Conservation (phyloP, 2,888 invertebrate genomes). For the Hemithea aestivaria region DNA sequence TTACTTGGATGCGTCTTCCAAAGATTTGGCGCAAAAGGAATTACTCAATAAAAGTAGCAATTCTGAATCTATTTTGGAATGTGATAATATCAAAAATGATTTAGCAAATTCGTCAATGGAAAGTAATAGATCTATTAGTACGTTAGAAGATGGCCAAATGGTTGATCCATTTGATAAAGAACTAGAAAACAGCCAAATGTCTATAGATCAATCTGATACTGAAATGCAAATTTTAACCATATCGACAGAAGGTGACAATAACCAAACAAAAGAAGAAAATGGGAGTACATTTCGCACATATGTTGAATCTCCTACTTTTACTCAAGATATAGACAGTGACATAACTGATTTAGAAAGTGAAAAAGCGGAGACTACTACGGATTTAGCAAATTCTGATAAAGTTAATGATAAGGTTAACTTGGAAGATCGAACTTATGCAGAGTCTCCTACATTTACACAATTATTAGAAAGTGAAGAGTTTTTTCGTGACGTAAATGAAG, state of each 20-base stretch:
- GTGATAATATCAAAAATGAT: neutral
- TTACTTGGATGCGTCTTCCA: no score
- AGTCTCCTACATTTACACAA: conserved; percentile 17
- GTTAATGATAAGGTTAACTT: no score
- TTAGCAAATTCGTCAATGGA: no score
- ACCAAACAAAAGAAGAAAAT: conserved; percentile 1
- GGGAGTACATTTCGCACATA: conserved; percentile 4
- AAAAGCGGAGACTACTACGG: no score
- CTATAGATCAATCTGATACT: no score
- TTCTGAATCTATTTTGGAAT: conserved; percentile 18
- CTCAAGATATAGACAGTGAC: conserved; percentile 13
- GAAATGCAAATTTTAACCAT: no score
- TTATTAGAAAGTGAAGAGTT: conserved; percentile 17
- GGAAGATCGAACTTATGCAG: conserved; percentile 6
- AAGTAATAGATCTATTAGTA: no score
- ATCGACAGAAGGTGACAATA: neutral
- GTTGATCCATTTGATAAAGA: no score
- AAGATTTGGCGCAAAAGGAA: no score
- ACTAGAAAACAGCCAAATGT: no score
- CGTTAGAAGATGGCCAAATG: no score
- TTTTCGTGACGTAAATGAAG: conserved; percentile 13
- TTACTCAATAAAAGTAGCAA: conserved; percentile 15
- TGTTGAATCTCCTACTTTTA: conserved; percentile 17
- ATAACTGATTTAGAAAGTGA: conserved; percentile 5
- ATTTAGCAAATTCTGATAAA: no score